phyloP scores from a whole-genome alignment of 2,797 vertebrate genomes.

The Aselliscus stoliczkanus region DNA sequence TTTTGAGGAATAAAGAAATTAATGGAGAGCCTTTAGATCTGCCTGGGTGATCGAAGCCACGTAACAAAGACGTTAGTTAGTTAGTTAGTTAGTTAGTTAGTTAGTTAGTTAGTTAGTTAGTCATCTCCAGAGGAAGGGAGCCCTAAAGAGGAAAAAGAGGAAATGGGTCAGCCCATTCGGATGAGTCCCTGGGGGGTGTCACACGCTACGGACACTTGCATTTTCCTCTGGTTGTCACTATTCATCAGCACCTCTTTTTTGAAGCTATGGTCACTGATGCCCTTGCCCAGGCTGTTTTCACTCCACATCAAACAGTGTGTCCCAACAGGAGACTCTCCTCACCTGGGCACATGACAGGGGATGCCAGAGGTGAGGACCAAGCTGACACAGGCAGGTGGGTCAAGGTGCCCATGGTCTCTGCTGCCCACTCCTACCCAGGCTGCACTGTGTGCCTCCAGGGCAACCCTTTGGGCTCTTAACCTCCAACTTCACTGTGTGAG shows the following conservation, averaged over 20 bases:
- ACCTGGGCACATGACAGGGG: background rate
- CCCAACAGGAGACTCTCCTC: background rate
- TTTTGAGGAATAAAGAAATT: background rate
- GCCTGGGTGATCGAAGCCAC: background rate
- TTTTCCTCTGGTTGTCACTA: rapidly evolving
- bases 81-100: too few relatives aligned
- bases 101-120: background rate
- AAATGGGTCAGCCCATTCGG: background rate
- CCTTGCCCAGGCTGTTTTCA: too few relatives aligned
- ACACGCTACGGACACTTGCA: background rate
- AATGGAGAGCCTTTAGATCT: background rate
- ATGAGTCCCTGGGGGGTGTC: rapidly evolving
- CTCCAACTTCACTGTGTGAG: background rate
- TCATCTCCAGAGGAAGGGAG: background rate
- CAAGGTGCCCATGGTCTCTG: too few relatives aligned
- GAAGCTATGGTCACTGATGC: background rate
- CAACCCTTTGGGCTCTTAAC: background rate
- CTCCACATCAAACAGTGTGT: background rate
- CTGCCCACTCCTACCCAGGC: too few relatives aligned
- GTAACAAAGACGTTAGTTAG: background rate
- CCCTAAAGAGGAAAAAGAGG: background rate
- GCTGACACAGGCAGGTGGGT: rapidly evolving
- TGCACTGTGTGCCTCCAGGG: too few relatives aligned
- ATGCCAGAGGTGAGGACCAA: background rate
- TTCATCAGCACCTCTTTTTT: background rate